Percentiles rank a stretch among this genome's conserved stretches.
Evolutionary conservation across 2,888 invertebrate species (phyloP).

Genomic region (Camptogramma bilineatum): DNA sequence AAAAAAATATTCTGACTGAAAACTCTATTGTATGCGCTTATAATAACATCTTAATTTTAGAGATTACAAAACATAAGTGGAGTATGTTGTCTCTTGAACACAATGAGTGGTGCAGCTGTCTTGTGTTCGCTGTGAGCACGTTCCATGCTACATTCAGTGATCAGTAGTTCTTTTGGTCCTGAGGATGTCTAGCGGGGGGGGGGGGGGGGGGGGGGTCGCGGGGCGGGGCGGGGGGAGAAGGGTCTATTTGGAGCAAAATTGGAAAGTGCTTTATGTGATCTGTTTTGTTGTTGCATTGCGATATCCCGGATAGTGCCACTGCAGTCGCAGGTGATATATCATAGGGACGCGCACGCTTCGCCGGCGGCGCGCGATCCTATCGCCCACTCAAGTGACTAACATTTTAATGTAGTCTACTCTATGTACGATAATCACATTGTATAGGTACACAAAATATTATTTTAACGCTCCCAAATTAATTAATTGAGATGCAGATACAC

Average conservation of each 20-base stretch:
- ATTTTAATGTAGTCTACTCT: neutral
- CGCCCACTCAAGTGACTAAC: neutral
- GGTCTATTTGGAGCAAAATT: slow-evolving; percentile 13
- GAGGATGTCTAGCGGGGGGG: slow-evolving; percentile 1
- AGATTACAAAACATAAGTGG: too few relatives aligned
- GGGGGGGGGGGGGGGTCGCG: slow-evolving; percentile 3
- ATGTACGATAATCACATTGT: neutral
- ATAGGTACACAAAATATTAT: too few relatives aligned
- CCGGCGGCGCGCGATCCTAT: neutral
- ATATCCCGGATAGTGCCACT: slow-evolving; percentile 3
- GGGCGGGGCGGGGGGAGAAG: neutral
- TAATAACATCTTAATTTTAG: too few relatives aligned
- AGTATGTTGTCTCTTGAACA: too few relatives aligned
- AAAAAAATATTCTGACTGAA: too few relatives aligned
- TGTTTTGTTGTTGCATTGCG: slow-evolving; percentile 7
- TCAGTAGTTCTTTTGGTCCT: slow-evolving; percentile 14
- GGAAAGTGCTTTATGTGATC: slow-evolving; percentile 25
- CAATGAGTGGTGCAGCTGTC: slow-evolving; percentile 2
- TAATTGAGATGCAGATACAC: neutral
- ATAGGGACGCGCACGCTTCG: neutral
- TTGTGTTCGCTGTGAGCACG: slow-evolving; percentile 4
- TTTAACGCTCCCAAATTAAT: neutral
- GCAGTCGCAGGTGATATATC: slow-evolving; percentile 10
- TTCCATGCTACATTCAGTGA: slow-evolving; percentile 3
- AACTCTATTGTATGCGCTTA: too few relatives aligned